Evolutionary conservation across 2,888 invertebrate species (phyloP).

Genomic region (Eudemis profundana): DNA sequence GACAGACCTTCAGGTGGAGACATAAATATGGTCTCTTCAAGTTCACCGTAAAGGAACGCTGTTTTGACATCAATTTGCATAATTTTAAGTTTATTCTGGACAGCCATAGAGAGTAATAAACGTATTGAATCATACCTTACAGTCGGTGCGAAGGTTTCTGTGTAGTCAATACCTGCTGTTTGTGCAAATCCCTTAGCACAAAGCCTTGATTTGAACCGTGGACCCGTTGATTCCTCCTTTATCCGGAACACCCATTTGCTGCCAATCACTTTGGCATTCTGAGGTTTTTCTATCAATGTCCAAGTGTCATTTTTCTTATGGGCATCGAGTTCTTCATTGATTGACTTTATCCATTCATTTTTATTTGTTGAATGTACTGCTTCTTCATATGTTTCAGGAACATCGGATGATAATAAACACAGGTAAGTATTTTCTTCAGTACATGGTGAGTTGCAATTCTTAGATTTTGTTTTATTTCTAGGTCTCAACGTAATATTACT

Average conservation of each 20-base stretch:
- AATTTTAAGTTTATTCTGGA: constrained; percentile 5
- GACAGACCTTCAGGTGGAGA: not conserved
- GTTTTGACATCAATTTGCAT: not conserved
- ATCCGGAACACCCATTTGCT: constrained; percentile 50
- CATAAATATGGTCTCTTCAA: constrained; percentile 18
- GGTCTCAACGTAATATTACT: not conserved
- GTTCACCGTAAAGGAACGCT: not conserved
- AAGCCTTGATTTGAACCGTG: constrained; percentile 48
- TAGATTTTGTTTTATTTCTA: constrained; percentile 3
- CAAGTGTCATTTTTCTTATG: constrained; percentile 43
- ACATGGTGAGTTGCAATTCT: too few relatives aligned
- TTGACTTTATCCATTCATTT: not conserved
- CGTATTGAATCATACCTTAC: constrained; percentile 48
- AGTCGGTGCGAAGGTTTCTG: constrained; percentile 47
- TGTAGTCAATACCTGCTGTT: constrained; percentile 41
- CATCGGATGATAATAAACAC: not conserved
- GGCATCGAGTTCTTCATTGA: constrained; percentile 5
- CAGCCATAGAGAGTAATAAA: constrained; percentile 24
- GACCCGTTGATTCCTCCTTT: constrained; percentile 48
- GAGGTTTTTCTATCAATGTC: constrained; percentile 45
- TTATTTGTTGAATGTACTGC: not conserved
- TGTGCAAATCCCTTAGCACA: constrained; percentile 50
- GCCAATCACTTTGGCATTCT: constrained; percentile 39
- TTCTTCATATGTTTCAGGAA: constrained; percentile 23
- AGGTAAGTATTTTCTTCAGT: constrained; percentile 7